Evolutionary conservation across 1,140 invertebrate species (phyloP), one percentile per base, ranked within the genome.

Genomic region (Whitmania pigra): DNA sequence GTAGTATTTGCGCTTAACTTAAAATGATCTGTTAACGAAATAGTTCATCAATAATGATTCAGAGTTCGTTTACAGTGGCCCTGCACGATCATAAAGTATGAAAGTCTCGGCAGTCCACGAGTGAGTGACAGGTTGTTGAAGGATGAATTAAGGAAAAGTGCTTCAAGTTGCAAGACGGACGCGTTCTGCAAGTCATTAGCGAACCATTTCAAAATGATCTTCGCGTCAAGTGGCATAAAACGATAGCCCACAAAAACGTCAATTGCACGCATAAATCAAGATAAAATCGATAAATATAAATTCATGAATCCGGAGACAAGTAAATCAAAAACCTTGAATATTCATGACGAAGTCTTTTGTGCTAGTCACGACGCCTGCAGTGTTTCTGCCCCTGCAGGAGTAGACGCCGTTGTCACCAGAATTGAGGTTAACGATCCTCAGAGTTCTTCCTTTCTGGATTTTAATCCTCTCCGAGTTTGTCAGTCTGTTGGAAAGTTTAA

Each of bases 321-420:
- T n/a, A n/a, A n/a, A n/a, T n/a, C 84, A 75, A 69, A 85, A 85
- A 83, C 88, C 88, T 79, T 80, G 77, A 60, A 88, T 81, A 60
- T 82, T 83, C 6, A 88, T 78, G 13, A 85, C 77, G 74, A 86
- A 86, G 77, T 86, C 86, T 66, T 82, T 82, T 0, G 74, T 75
- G 73, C 88, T 89, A 57, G 86, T 84, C 69, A 76, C 83, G 1
- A 82, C 79, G 0, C 87, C 88, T 15, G 87, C 88, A 54, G 85
- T 83, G 79, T 89, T 89, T 73, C 84, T 83, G 0, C 87, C 88
- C 25, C 81, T 77, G 78, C 89, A 90, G 4, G 85, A 85, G 78
- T 89, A 89, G 69, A 89, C 84, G 0, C 89, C 89, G 80, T 88
- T 89, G 78, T 89, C 88, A 25, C 84, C 82, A 15, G 85, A 78